Conservation (phyloP, 2,797 vertebrate genomes). For the Melanotaenia trifasciata region DNA sequence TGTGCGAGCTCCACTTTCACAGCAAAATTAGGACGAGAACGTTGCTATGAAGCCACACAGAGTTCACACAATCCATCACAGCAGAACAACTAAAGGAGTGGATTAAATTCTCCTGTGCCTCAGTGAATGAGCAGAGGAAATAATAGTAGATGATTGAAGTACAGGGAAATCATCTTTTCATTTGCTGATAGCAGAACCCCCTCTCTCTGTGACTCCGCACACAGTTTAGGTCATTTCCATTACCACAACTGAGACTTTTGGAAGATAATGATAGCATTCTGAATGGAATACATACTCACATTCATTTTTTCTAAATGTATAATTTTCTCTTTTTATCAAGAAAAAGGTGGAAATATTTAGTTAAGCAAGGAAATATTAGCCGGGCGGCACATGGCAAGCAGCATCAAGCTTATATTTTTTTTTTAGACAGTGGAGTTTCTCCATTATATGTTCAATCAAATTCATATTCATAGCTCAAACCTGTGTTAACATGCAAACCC, state of each 20-base stretch:
- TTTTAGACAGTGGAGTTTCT: slow-evolving; percentile 19
- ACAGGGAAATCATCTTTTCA: slow-evolving; percentile 44
- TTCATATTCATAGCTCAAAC: slow-evolving; percentile 66
- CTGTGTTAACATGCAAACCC: slow-evolving; percentile 61
- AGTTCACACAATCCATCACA: slow-evolving; percentile 23
- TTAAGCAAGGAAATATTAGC: slow-evolving; percentile 61
- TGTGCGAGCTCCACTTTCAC: slow-evolving; percentile 6
- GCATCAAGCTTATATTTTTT: slow-evolving; percentile 20
- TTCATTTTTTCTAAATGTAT: slow-evolving; percentile 40
- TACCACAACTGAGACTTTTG: slow-evolving; percentile 53
- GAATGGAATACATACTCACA: slow-evolving; percentile 63
- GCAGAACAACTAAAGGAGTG: slow-evolving; percentile 23
- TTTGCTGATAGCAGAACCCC: slow-evolving; percentile 43
- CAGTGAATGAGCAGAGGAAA: slow-evolving; percentile 49
- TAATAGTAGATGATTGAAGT: slow-evolving; percentile 53
- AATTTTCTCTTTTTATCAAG: slow-evolving; percentile 49
- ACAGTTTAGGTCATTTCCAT: slow-evolving; percentile 75
- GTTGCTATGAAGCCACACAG: slow-evolving; percentile 7
- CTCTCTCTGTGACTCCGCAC: slow-evolving; percentile 61
- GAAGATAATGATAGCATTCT: slow-evolving; percentile 57
- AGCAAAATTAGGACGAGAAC: slow-evolving; percentile 14
- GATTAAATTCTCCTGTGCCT: slow-evolving; percentile 41
- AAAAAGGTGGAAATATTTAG: slow-evolving; percentile 50
- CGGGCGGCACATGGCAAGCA: slow-evolving; percentile 7
- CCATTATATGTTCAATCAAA: slow-evolving; percentile 60